phyloP scores from a whole-genome alignment of 2,888 invertebrate genomes.

The Monopis laevigella region DNA sequence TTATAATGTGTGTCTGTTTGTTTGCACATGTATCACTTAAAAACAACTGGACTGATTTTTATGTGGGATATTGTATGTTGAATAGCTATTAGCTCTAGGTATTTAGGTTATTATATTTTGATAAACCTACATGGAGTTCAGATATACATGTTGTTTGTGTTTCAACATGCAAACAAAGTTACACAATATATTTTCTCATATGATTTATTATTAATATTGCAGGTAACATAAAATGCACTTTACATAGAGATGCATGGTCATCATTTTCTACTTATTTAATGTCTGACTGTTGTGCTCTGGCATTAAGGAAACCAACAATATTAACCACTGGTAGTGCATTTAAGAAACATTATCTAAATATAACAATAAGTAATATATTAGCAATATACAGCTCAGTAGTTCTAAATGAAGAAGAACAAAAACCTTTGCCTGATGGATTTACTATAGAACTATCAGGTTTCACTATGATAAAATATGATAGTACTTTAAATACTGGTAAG shows the following conservation, averaged over 20 bases:
- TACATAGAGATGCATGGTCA: slow-evolving; percentile 59
- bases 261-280: slow-evolving; percentile 47
- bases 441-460: slow-evolving; percentile 29
- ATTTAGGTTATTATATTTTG: no score
- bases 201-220: slow-evolving; percentile 18
- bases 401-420: slow-evolving; percentile 27
- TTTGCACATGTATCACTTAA: no score
- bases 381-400: slow-evolving; percentile 43
- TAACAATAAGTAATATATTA: slow-evolving; percentile 49
- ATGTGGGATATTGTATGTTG: no score
- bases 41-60: no score
- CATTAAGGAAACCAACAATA: slow-evolving; percentile 51
- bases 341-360: slow-evolving; percentile 56
- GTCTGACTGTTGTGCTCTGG: slow-evolving; percentile 45
- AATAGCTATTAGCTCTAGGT: no score
- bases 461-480: slow-evolving; percentile 35
- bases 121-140: no score
- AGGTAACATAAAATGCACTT: slow-evolving; percentile 55
- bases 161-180: no score
- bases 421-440: slow-evolving; percentile 37
- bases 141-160: no score
- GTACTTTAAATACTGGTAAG: no score
- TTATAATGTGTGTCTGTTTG: no score
- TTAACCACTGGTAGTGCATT: slow-evolving; percentile 51
- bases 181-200: no score